phyloP scores from a whole-genome alignment of 2,888 invertebrate genomes.

The Fabriciana adippe region DNA sequence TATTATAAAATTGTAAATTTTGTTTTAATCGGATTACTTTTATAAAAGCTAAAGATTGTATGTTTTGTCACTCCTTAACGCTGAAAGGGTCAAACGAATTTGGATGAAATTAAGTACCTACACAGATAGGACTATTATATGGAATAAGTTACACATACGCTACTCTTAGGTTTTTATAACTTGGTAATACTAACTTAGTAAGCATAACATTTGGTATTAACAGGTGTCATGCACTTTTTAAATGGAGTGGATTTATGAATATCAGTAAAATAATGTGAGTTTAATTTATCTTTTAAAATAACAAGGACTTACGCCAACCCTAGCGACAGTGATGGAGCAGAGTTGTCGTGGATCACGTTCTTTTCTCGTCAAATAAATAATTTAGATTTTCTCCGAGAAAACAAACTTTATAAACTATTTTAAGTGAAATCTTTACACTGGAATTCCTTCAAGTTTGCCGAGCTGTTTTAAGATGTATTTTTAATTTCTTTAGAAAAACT shows the following conservation, averaged over 20 bases:
- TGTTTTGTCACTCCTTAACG: background rate
- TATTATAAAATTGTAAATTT: too few species aligned
- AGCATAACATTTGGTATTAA: too few species aligned
- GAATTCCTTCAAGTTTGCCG: too few species aligned
- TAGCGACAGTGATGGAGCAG: constrained; percentile 17
- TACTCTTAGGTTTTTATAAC: too few species aligned
- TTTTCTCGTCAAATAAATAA: background rate
- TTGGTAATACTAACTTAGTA: too few species aligned
- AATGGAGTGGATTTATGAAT: too few species aligned
- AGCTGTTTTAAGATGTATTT: too few species aligned
- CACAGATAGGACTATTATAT: background rate
- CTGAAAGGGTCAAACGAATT: background rate
- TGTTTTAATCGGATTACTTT: too few species aligned
- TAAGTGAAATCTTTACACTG: background rate
- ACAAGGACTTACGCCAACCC: constrained; percentile 2
- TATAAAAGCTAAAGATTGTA: too few species aligned
- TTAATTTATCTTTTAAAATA: constrained; percentile 6
- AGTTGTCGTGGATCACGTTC: constrained; percentile 12
- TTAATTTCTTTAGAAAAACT: too few species aligned
- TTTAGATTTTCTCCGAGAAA: background rate
- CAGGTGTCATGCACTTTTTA: too few species aligned
- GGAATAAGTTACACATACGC: background rate
- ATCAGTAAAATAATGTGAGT: too few species aligned
- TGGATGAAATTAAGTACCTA: background rate
- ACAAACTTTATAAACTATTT: background rate